phyloP scores from a whole-genome alignment of 2,113 vertebrate species.

The Seriola rivoliana region DNA sequence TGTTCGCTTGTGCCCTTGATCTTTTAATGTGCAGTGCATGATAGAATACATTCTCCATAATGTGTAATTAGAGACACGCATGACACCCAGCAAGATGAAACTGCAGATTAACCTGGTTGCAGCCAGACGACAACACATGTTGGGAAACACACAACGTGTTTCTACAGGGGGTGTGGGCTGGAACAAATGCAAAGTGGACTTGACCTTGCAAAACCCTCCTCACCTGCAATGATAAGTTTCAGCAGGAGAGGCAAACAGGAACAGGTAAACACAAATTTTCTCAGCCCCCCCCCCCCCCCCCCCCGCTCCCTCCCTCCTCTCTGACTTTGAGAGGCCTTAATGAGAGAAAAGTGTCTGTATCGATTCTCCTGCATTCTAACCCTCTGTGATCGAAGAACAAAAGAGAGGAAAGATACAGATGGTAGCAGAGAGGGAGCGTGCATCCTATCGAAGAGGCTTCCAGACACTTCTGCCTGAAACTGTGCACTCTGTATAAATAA shows the following conservation, averaged over 20 bases:
- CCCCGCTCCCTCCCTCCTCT: neutral
- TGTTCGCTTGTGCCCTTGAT: slow-evolving; percentile 4
- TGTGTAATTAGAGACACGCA: slow-evolving; percentile 22
- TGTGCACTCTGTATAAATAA: slow-evolving; percentile 2
- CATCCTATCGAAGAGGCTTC: slow-evolving; percentile 27
- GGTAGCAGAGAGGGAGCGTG: slow-evolving; percentile 8
- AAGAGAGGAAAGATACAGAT: slow-evolving; percentile 17
- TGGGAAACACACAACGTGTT: neutral
- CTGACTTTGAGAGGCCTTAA: slow-evolving; percentile 63
- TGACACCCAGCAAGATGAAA: neutral
- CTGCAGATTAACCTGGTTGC: neutral
- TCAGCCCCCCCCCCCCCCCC: neutral
- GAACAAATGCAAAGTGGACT: neutral
- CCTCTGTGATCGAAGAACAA: slow-evolving; percentile 56
- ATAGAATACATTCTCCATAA: neutral
- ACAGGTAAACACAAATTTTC: slow-evolving; percentile 30
- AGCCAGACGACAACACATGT: neutral
- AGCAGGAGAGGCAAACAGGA: neutral
- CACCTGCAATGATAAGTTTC: slow-evolving; percentile 13
- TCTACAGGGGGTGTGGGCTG: too few relatives aligned
- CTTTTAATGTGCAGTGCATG: slow-evolving; percentile 28
- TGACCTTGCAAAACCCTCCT: neutral
- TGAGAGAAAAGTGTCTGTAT: slow-evolving; percentile 65
- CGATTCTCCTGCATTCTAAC: slow-evolving; percentile 60
- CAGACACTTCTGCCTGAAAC: slow-evolving; percentile 25